Percentiles rank a stretch among this genome's conserved stretches.
Evolutionary conservation across 2,113 vertebrate genomes (phyloP).

Genomic region (Panthera tigris): DNA sequence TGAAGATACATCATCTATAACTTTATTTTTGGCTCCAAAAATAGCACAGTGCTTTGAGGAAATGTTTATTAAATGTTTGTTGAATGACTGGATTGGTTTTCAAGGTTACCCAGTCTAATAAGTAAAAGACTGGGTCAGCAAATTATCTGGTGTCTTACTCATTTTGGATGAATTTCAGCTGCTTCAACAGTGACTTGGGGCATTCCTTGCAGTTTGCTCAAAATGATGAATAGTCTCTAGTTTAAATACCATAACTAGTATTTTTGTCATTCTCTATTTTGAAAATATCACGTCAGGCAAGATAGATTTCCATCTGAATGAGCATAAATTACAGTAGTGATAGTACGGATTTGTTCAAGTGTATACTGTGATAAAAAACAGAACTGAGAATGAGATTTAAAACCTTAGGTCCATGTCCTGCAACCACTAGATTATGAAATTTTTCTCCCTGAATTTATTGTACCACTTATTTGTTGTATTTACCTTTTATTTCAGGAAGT

Average conservation of each 20-base stretch:
- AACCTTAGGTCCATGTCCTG: not conserved
- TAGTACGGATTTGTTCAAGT: not conserved
- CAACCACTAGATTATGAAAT: not conserved
- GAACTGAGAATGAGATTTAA: not conserved
- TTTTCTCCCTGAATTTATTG: not conserved
- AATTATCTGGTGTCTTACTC: not conserved
- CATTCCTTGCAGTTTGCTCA: not conserved
- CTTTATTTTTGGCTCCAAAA: not conserved
- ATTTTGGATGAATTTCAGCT: slow-evolving; percentile 1
- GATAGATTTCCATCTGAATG: not conserved
- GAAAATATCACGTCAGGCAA: not conserved
- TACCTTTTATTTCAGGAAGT: not conserved
- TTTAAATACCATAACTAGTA: not conserved
- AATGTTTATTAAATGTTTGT: not conserved
- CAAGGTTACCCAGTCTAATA: not conserved
- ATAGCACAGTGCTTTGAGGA: not conserved
- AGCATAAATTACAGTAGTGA: not conserved
- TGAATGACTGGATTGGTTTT: slow-evolving; percentile 6
- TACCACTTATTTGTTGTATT: not conserved
- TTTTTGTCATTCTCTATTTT: slow-evolving; percentile 27
- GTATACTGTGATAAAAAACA: not conserved
- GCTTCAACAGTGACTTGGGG: not conserved
- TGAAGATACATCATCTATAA: not conserved
- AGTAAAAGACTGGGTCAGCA: not conserved
- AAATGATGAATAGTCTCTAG: not conserved